Percentiles rank a stretch among this genome's conserved stretches.
These are phyloP conservation scores for Psittacula cyanocephala DNA, from an alignment of 2,113 vertebrate genomes.

Conservation along the genomic window DNA sequence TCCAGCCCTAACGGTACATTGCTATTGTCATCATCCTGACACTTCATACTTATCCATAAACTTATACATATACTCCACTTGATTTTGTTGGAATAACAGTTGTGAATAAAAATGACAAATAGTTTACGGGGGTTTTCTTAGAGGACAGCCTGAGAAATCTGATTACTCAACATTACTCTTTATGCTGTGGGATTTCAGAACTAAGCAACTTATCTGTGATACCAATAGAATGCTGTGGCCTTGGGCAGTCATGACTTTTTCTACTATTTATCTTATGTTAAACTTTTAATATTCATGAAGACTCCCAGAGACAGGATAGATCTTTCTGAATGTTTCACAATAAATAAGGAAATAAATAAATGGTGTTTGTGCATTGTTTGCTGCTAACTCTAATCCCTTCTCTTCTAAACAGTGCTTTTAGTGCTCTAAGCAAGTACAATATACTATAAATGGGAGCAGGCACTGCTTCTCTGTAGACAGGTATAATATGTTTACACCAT, in stretches of 20 bases:
- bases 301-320: not conserved
- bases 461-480: not conserved
- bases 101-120: not conserved
- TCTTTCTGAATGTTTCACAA: conserved; percentile 1
- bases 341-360: conserved; percentile 55
- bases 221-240: not conserved
- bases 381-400: not conserved
- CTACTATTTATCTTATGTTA: conserved; percentile 9
- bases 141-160: not conserved
- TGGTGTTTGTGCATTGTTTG: not conserved
- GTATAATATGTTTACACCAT: not conserved
- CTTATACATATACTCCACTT: fast-evolving
- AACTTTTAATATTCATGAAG: conserved; percentile 37
- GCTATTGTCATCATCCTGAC: not conserved
- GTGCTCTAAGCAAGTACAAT: not conserved
- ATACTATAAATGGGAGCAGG: not conserved
- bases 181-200: not conserved
- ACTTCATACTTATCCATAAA: not conserved
- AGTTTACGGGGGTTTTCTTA: not conserved
- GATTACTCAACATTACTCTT: not conserved
- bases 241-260: not conserved
- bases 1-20: fast-evolving
- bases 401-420: not conserved
- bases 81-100: not conserved
- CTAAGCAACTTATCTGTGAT: not conserved